These are phyloP conservation scores for Drosophila neonasuta DNA, from an alignment of 2,888 invertebrate species.

Conservation along the genomic window DNA sequence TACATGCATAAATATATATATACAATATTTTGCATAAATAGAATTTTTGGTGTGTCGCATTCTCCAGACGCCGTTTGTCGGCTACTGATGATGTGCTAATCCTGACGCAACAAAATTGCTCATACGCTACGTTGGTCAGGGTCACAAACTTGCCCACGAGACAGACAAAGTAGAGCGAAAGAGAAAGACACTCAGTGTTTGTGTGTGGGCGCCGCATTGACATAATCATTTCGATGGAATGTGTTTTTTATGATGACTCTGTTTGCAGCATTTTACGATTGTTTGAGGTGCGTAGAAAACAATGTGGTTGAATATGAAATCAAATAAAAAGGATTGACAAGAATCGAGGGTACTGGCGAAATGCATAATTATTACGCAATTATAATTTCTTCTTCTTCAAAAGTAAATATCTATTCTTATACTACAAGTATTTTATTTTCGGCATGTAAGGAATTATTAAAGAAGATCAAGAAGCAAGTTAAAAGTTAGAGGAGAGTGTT, in stretches of 20 bases:
- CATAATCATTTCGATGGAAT: slow-evolving; percentile 46
- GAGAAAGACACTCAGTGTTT: neutral
- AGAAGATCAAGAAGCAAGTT: too few species aligned
- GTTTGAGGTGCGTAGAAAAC: slow-evolving; percentile 24
- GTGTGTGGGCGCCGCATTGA: slow-evolving; percentile 15
- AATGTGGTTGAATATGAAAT: slow-evolving; percentile 1
- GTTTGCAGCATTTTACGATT: slow-evolving; percentile 34
- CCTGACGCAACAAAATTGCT: slow-evolving; percentile 42
- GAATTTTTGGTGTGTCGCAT: slow-evolving; percentile 31
- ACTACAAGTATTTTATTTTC: too few species aligned
- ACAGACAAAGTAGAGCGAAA: neutral
- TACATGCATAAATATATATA: slow-evolving; percentile 1
- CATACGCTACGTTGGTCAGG: slow-evolving; percentile 39
- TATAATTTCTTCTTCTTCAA: neutral
- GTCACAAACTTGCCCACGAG: slow-evolving; percentile 6
- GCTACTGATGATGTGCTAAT: slow-evolving; percentile 68
- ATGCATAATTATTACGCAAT: too few species aligned
- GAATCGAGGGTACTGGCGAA: too few species aligned
- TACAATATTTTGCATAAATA: slow-evolving; percentile 55
- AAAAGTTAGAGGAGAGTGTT: too few species aligned
- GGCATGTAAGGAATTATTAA: too few species aligned
- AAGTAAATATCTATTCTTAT: neutral
- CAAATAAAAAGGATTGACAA: neutral
- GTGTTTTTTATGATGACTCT: slow-evolving; percentile 43
- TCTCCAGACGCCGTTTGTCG: slow-evolving; percentile 24